Evolutionary conservation across 2,113 vertebrate genomes (phyloP).

Genomic region (Saguinus midas): DNA sequence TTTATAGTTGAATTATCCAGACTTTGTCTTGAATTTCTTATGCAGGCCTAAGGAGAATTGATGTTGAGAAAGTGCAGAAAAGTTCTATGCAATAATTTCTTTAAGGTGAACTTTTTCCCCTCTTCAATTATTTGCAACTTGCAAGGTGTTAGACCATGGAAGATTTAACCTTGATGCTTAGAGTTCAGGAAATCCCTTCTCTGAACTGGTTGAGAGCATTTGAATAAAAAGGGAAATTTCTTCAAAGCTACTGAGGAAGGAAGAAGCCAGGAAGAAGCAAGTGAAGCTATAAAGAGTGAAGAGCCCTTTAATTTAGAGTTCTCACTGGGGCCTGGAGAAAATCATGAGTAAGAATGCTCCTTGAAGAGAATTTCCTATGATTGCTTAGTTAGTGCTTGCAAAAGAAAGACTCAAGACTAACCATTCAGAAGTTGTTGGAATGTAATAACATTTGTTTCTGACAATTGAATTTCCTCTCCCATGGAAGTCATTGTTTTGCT

Average conservation of each 20-base stretch:
- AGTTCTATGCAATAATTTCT: background rate
- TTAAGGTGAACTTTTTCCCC: background rate
- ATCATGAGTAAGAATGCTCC: background rate
- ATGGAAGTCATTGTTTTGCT: slow-evolving; percentile 4
- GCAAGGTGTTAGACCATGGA: background rate
- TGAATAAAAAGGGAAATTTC: slow-evolving; percentile 37
- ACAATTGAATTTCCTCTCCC: slow-evolving; percentile 22
- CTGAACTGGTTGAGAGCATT: background rate
- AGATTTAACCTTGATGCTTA: background rate
- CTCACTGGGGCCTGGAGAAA: background rate
- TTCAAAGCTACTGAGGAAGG: background rate
- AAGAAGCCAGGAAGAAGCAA: background rate
- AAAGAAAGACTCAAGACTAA: slow-evolving; percentile 38
- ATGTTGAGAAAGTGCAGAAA: background rate
- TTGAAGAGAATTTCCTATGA: background rate
- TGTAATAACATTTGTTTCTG: slow-evolving; percentile 20
- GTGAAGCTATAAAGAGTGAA: background rate
- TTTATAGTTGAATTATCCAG: background rate
- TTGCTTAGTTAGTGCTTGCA: background rate
- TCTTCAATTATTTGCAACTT: background rate
- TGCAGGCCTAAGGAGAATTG: background rate
- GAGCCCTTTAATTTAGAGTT: slow-evolving; percentile 6
- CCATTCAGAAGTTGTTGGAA: slow-evolving; percentile 7
- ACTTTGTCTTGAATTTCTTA: slow-evolving; percentile 46
- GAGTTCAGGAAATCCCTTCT: slow-evolving; percentile 48